Evolutionary conservation across 2,113 vertebrate genomes (phyloP).

Genomic region (Ploceus nigricollis): DNA sequence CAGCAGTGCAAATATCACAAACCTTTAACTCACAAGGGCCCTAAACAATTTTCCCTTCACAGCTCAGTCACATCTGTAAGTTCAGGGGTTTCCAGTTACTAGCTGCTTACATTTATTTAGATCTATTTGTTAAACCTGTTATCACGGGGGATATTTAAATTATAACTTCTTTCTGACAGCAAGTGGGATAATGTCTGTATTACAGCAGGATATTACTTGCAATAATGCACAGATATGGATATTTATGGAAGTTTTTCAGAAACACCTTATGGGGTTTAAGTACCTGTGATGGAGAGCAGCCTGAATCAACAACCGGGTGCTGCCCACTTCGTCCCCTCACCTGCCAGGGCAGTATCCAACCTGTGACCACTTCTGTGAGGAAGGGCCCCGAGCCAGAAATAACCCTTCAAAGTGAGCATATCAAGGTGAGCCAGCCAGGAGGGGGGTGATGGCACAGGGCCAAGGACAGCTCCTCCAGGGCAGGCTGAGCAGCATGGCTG

Average conservation of each 20-base stretch:
- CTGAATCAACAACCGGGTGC: not conserved
- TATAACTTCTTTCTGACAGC: not conserved
- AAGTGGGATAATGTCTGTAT: not conserved
- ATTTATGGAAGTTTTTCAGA: not conserved
- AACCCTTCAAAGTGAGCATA: fast-evolving
- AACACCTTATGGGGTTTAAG: fast-evolving
- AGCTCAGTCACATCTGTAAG: not conserved
- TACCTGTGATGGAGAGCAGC: not conserved
- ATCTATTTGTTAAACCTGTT: not conserved
- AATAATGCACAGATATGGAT: not conserved
- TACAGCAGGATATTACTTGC: not conserved
- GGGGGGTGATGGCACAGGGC: not conserved
- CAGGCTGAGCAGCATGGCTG: not conserved
- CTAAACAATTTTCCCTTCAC: not conserved
- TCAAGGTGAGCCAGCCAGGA: not conserved
- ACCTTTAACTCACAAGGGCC: constrained; percentile 41
- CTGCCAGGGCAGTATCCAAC: not conserved
- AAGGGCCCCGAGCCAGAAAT: not conserved
- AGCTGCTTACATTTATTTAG: not conserved
- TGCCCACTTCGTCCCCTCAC: not conserved
- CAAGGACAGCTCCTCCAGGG: not conserved
- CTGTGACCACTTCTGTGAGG: not conserved
- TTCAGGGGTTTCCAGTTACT: not conserved
- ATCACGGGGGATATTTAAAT: not conserved
- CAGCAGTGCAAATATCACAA: constrained; percentile 44